Evolutionary conservation across 1,140 invertebrate genomes (phyloP).

Genomic region (Lamellibrachia luymesi): DNA sequence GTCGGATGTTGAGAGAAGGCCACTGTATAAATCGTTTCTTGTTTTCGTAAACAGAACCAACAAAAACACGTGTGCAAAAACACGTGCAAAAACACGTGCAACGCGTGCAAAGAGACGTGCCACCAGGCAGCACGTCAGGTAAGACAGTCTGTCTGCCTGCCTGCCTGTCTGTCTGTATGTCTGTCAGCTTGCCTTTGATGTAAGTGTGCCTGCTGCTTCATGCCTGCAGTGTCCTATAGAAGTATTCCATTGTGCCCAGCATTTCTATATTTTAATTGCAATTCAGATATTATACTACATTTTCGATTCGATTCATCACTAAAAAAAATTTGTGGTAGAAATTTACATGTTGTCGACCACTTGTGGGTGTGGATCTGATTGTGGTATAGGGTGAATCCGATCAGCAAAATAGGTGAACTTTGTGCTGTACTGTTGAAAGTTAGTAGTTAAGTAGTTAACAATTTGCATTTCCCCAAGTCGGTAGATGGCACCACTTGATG

Average conservation of each 20-base stretch:
- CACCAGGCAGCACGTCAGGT: neutral
- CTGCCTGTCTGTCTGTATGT: neutral
- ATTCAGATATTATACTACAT: too few species aligned
- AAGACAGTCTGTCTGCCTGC: neutral
- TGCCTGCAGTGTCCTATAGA: neutral
- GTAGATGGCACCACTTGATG: too few species aligned
- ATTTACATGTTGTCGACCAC: too few species aligned
- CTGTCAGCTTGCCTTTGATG: neutral
- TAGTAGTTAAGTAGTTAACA: too few species aligned
- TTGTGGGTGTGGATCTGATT: too few species aligned
- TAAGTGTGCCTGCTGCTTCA: neutral
- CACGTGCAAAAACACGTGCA: neutral
- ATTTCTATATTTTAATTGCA: too few species aligned
- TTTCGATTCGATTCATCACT: too few species aligned
- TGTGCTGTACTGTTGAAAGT: too few species aligned
- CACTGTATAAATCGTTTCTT: neutral
- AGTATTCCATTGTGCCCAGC: neutral
- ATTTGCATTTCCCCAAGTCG: too few species aligned
- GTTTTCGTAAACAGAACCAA: neutral
- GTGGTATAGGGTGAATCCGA: too few species aligned
- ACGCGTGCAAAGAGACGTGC: neutral
- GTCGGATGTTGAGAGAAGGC: neutral
- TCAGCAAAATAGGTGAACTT: too few species aligned
- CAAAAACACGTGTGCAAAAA: neutral
- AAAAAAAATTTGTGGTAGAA: too few species aligned